Evolutionary conservation across 2,888 invertebrate species (phyloP), one percentile per base, ranked within the genome.

Genomic region (Agapostemon virescens): DNA sequence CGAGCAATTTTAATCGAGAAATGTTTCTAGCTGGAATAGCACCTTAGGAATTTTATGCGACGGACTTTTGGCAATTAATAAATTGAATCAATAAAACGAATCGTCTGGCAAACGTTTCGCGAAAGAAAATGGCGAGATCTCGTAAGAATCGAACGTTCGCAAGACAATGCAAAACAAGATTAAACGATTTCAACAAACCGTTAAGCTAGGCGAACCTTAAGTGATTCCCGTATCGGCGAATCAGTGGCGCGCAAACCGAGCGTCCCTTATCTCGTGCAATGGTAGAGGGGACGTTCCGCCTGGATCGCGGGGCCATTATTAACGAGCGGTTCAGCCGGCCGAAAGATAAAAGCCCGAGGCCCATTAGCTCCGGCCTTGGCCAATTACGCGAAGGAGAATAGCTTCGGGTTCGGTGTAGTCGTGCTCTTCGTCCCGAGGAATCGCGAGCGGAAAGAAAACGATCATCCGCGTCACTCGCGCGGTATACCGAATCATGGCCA

Each of bases 301-400:
- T 49, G 55, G 55, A 26, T 55, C 55, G 23, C 55, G 55, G 26
- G 15, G 55, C 26, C 55, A 55, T 81, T 71, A 81, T 81, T 74
- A 81, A 74, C 68, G 81, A 71, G n/a, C 66, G 55, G 36, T 38
- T 23, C 9, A 17, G 58, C 58, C 9, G 33, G 26, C 26, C 30
- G 4, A 38, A 9, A 26, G 73, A 77, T 67, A 68, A 55, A 69
- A 23, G 40, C 64, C 67, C 6, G 45, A 15, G 69, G 45, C 58
- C 66, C 70, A 36, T 79, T 79, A 79, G 45, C 67, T 70, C 26
- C 26, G 79, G 26, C 67, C 79, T 79, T 71, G 58, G 79, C 11
- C 79, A 70, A 58, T 33, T 17, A 4, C 23, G 11, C 26, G 20
- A 42, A 20, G 36, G 61, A 38, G 13, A 40, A 33, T 40, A 30